Percentiles rank a stretch among this genome's conserved stretches.
phyloP scores from a whole-genome alignment of 2,888 invertebrate genomes.

The Hirtodrosophila cameraria region DNA sequence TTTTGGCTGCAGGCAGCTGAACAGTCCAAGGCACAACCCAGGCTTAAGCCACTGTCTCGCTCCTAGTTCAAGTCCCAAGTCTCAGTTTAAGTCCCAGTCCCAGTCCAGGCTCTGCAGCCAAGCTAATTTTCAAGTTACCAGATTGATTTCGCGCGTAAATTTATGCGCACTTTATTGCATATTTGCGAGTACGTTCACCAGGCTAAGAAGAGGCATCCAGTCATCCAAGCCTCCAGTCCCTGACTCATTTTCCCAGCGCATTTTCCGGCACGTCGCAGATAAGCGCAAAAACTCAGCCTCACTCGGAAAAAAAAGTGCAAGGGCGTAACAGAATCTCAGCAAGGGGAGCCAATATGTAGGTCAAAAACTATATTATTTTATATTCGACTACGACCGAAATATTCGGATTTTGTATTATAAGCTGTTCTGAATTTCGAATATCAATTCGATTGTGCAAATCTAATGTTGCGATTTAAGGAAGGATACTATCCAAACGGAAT shows the following conservation, averaged over 20 bases:
- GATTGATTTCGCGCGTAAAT: slow-evolving; percentile 78
- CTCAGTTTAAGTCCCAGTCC: neutral
- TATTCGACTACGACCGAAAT: too few species aligned
- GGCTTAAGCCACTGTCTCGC: neutral
- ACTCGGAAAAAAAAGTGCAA: slow-evolving; percentile 9
- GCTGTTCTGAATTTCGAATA: too few species aligned
- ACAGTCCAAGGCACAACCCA: too few species aligned
- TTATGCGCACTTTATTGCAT: slow-evolving; percentile 73
- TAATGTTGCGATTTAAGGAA: too few species aligned
- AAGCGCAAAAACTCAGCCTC: slow-evolving; percentile 40
- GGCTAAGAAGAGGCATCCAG: slow-evolving; percentile 6
- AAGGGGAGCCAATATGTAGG: too few species aligned
- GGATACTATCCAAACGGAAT: too few species aligned
- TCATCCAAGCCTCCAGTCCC: slow-evolving; percentile 6
- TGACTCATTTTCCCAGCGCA: slow-evolving; percentile 64
- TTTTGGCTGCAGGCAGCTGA: slow-evolving; percentile 42
- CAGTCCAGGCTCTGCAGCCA: slow-evolving; percentile 12
- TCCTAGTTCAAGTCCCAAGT: neutral
- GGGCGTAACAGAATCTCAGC: too few species aligned
- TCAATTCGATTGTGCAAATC: too few species aligned
- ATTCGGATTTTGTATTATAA: too few species aligned
- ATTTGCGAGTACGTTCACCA: slow-evolving; percentile 59
- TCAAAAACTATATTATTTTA: too few species aligned
- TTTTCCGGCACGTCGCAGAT: slow-evolving; percentile 68
- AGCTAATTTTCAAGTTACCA: slow-evolving; percentile 68